Conservation (phyloP, 2,113 vertebrate species). For the Rhadina sibilatrix region DNA sequence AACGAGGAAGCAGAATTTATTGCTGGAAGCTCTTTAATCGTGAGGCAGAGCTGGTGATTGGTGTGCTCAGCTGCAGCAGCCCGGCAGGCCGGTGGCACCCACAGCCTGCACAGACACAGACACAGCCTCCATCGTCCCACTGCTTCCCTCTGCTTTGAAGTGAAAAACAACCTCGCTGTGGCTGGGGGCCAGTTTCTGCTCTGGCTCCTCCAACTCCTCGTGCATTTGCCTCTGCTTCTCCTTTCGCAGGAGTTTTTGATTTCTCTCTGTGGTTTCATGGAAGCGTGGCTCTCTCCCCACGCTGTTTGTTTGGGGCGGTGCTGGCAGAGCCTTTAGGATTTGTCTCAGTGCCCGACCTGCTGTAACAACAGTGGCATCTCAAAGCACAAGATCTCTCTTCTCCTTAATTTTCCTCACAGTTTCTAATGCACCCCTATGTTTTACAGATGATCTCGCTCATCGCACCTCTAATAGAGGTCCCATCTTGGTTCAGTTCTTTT, state of each 20-base stretch:
- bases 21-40: neutral
- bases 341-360: neutral
- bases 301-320: neutral
- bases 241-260: neutral
- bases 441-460: neutral
- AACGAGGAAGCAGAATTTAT: constrained; percentile 35
- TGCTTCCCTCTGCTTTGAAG: neutral
- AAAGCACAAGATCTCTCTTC: neutral
- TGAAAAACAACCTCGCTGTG: neutral
- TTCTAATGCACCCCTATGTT: neutral
- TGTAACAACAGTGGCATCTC: neutral
- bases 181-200: constrained; percentile 17
- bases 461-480: neutral
- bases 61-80: neutral
- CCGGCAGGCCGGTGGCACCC: neutral
- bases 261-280: neutral
- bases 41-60: constrained; percentile 13
- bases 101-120: neutral
- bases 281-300: neutral
- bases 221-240: neutral
- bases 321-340: neutral
- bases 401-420: neutral
- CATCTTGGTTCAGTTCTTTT: neutral
- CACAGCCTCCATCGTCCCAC: neutral
- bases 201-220: neutral